Base-by-base conservation (phyloP, 2,888 invertebrate genomes). In the Cordilura impudica region DNA sequence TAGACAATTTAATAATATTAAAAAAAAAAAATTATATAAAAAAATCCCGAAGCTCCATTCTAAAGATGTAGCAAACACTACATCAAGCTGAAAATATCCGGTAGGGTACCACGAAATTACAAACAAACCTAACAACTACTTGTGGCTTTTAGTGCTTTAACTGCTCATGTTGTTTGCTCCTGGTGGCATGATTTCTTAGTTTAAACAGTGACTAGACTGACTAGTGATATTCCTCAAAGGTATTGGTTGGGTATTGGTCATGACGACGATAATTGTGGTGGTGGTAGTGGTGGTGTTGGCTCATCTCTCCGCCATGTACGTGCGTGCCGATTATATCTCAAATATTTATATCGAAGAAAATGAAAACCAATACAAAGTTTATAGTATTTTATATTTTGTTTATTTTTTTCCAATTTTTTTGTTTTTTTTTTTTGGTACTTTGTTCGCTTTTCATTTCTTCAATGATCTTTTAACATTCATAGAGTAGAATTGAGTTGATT, bases 251-350 rank as follows among this genome's bases (percentile, higher is more conserved):
- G n/a, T n/a, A n/a, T n/a, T n/a, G n/a, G n/a, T n/a, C n/a, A n/a
- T n/a, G n/a, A n/a, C n/a, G n/a, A n/a, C n/a, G n/a, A n/a, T n/a
- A n/a, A n/a, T 70, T 35, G 47, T 71, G 61, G 56, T 63, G n/a
- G 35, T 39, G 2, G n/a, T 39, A 39, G 35, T 58, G 53, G 14
- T 78, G 70, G 45, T 74, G 43, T 47, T 71, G 61, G 63, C 63
- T 63, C 78, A 65, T 69, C 51, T 63, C 58, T 69, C 29, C 26
- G 49, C n/a, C 47, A 67, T 60, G 35, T 67, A 78, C 78, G 79
- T 83, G 82, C 82, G 82, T 82, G 82, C 78, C 81, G 82, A 83
- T 82, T 82, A 76, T 81, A 83, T 83, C 82, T 81, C 71, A 56
- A 54, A 58, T 71, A 54, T 39, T 39, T 39, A 12, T 39, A 58